These are phyloP conservation scores for Drosophila nebulosa DNA, from an alignment of 1,140 invertebrate species.

Conservation along the genomic window DNA sequence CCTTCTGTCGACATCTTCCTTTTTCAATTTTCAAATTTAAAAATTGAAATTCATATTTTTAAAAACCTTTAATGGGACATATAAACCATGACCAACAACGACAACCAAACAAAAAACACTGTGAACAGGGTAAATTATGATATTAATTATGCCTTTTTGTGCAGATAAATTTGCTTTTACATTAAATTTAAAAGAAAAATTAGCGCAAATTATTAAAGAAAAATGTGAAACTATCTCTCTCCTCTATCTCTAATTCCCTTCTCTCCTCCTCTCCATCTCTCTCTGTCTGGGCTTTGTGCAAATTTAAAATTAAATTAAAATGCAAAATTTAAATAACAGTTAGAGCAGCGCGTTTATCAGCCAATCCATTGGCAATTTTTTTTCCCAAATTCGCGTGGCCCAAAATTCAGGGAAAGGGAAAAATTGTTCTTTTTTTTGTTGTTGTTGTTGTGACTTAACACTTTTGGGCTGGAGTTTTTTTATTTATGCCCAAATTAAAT, in stretches of 20 bases:
- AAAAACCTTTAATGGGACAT: slow-evolving; percentile 8
- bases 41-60: slow-evolving; percentile 63
- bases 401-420: slow-evolving; percentile 19
- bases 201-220: slow-evolving; percentile 49
- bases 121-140: slow-evolving; percentile 69
- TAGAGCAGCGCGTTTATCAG: slow-evolving; percentile 12
- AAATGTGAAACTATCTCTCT: not conserved
- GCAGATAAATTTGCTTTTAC: slow-evolving; percentile 23
- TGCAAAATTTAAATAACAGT: slow-evolving; percentile 66
- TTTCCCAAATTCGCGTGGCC: slow-evolving; percentile 17
- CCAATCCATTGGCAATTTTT: slow-evolving; percentile 6
- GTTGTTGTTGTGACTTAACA: not conserved
- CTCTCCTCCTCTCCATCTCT: no score
- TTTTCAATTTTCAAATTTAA: slow-evolving; percentile 8
- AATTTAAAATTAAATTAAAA: slow-evolving; percentile 63
- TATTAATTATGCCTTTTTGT: slow-evolving; percentile 53
- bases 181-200: slow-evolving; percentile 62
- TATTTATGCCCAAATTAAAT: not conserved
- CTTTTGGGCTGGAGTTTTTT: not conserved
- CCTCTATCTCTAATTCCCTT: slow-evolving; percentile 6
- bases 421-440: not conserved
- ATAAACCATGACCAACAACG: no score
- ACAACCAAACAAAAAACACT: no score
- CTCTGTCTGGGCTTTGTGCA: slow-evolving; percentile 22
- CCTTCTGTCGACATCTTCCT: not conserved